Evolutionary conservation across 2,888 invertebrate genomes (phyloP).

Genomic region (Andrena hattorfiana): DNA sequence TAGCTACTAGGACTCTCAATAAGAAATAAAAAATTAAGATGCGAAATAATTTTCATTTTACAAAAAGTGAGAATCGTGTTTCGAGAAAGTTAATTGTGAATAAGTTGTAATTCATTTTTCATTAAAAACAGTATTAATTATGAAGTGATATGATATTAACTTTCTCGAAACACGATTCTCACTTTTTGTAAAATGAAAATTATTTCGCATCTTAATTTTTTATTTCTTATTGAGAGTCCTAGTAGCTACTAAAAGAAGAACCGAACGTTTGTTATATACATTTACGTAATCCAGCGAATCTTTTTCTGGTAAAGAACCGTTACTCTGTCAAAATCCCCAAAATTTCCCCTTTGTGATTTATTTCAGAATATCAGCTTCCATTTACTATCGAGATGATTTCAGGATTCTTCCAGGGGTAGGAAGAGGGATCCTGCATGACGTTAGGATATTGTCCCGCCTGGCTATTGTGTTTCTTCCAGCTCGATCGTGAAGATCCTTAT

Average conservation of each 20-base stretch:
- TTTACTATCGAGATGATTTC: constrained; percentile 48
- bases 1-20: neutral
- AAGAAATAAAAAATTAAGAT: too few species aligned
- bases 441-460: constrained; percentile 59
- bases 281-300: neutral
- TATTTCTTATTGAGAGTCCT: too few species aligned
- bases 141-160: too few species aligned
- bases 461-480: constrained; percentile 57
- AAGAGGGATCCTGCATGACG: constrained; percentile 40
- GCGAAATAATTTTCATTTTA: too few species aligned
- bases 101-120: too few species aligned
- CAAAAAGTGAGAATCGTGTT: too few species aligned
- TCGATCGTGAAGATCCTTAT: constrained; percentile 62
- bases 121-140: too few species aligned
- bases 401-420: constrained; percentile 35
- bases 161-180: too few species aligned
- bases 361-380: constrained; percentile 56
- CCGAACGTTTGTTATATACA: neutral
- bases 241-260: neutral
- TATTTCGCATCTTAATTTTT: too few species aligned
- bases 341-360: constrained; percentile 55
- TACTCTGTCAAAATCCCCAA: constrained; percentile 14
- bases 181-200: too few species aligned
- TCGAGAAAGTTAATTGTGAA: too few species aligned
- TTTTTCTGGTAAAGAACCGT: constrained; percentile 34